A percentile compares a stretch with the other conserved stretches of the same genome.
These are phyloP conservation scores for Phenganax marumi DNA, from an alignment of 92 coral and sea anemone genomes.

Conservation along the genomic window DNA sequence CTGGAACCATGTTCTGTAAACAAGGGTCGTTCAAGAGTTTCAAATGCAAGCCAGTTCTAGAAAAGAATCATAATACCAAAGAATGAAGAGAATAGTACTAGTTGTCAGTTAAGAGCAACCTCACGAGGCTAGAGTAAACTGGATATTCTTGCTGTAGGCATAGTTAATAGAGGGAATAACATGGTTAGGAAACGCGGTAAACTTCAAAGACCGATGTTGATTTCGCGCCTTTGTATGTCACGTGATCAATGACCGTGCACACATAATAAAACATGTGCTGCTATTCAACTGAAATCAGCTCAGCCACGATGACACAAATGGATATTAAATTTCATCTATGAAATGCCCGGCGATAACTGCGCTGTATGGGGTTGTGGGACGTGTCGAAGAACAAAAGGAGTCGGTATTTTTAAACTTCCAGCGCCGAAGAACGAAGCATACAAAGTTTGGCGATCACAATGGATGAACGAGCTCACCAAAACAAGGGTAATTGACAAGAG, in stretches of 20 bases:
- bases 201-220: slow-evolving; percentile 59
- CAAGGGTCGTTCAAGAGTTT: slow-evolving; percentile 62
- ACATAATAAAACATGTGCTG: too few relatives aligned
- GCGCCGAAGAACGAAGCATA: slow-evolving; percentile 49
- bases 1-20: slow-evolving; percentile 67
- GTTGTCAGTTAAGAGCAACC: too few relatives aligned
- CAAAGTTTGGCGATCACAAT: slow-evolving; percentile 53
- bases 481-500: slow-evolving; percentile 39
- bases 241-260: too few relatives aligned
- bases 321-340: too few relatives aligned
- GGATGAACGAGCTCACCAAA: slow-evolving; percentile 51
- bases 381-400: slow-evolving; percentile 57
- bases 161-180: background rate
- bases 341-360: slow-evolving; percentile 64
- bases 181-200: slow-evolving; percentile 58
- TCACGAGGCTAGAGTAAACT: too few relatives aligned
- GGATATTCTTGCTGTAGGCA: too few relatives aligned
- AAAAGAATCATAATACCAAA: background rate
- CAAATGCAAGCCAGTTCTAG: slow-evolving; percentile 49
- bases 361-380: slow-evolving; percentile 60
- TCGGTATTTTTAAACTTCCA: slow-evolving; percentile 57
- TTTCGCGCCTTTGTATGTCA: too few relatives aligned
- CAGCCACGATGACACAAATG: too few relatives aligned
- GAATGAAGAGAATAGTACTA: too few relatives aligned
- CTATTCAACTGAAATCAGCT: too few relatives aligned